phyloP scores from a whole-genome alignment of 2,113 vertebrate genomes.

The Herpetotheres cachinnans region DNA sequence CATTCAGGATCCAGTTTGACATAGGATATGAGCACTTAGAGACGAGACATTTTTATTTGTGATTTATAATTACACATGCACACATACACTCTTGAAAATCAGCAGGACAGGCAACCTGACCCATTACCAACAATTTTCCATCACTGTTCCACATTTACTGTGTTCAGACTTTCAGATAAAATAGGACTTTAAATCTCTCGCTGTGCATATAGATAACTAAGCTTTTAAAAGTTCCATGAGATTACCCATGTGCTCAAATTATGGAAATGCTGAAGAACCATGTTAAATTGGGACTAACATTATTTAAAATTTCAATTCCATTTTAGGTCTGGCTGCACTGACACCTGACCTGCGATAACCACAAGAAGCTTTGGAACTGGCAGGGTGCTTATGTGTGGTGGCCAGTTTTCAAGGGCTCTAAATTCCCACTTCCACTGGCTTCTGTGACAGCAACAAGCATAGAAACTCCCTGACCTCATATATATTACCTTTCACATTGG shows the following conservation, averaged over 20 bases:
- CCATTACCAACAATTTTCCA: not conserved
- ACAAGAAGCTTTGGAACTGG: not conserved
- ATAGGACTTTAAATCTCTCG: not conserved
- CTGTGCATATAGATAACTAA: not conserved
- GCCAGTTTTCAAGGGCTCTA: not conserved
- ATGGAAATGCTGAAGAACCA: not conserved
- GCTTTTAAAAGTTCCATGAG: not conserved
- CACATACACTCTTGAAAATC: not conserved
- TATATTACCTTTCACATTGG: not conserved
- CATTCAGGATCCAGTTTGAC: slow-evolving; percentile 28
- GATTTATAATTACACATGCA: slow-evolving; percentile 9
- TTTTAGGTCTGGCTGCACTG: slow-evolving; percentile 25
- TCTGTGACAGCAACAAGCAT: not conserved
- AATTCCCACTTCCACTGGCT: not conserved
- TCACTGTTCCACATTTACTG: not conserved
- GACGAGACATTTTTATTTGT: slow-evolving; percentile 49
- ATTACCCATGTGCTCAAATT: not conserved
- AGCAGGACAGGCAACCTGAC: not conserved
- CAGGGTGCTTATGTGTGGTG: not conserved
- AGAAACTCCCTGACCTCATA: slow-evolving; percentile 4
- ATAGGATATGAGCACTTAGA: slow-evolving; percentile 7
- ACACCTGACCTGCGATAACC: not conserved
- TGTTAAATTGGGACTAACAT: not conserved
- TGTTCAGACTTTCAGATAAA: not conserved
- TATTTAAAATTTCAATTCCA: not conserved